Conservation (phyloP, 2,888 invertebrate species). For the Noctua fimbriata region DNA sequence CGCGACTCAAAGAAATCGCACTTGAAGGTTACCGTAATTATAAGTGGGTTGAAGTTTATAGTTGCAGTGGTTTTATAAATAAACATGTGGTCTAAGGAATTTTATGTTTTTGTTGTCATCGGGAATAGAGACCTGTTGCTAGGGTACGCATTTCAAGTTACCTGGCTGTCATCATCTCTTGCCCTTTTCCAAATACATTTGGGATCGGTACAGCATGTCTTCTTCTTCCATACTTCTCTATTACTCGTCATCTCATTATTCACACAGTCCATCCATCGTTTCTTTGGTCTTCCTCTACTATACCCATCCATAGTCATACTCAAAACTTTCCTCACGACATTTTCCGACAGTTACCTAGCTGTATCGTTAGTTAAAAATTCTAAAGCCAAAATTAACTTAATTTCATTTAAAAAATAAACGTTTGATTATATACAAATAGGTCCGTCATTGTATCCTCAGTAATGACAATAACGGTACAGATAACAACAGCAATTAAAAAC, state of each 20-base stretch:
- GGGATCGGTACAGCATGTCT: too few relatives aligned
- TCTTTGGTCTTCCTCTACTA: too few relatives aligned
- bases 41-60: slow-evolving; percentile 40
- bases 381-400: background rate
- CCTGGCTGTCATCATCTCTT: too few relatives aligned
- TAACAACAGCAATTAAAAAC: slow-evolving; percentile 59
- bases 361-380: background rate
- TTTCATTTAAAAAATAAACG: slow-evolving; percentile 4
- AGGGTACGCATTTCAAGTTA: background rate
- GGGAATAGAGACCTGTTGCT: background rate
- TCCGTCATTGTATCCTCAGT: slow-evolving; percentile 28
- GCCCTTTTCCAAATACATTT: too few relatives aligned
- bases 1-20: slow-evolving; percentile 50
- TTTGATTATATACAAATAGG: slow-evolving; percentile 25
- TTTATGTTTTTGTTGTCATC: background rate
- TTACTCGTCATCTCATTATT: too few relatives aligned
- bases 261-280: too few relatives aligned
- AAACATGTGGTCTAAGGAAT: background rate
- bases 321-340: too few relatives aligned
- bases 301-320: too few relatives aligned
- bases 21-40: slow-evolving; percentile 56
- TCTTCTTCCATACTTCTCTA: too few relatives aligned
- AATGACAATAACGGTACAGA: slow-evolving; percentile 59
- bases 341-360: background rate
- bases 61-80: slow-evolving; percentile 27